These are phyloP conservation scores for Plebejus melissa DNA, from an alignment of 2,888 invertebrate species.

Conservation along the genomic window DNA sequence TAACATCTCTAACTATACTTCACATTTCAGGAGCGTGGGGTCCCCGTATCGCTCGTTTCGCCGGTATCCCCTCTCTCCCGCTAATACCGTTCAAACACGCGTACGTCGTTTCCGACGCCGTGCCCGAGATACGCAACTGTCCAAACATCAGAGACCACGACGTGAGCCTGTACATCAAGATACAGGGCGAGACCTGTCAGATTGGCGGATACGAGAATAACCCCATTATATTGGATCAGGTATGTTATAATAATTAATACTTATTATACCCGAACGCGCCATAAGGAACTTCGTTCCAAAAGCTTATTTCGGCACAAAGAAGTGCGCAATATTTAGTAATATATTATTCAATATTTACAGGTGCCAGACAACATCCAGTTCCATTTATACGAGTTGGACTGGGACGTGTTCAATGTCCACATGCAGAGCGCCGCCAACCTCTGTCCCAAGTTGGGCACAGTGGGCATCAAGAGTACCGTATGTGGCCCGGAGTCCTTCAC, in stretches of 20 bases:
- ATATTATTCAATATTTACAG: not conserved
- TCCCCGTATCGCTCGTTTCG: slow-evolving; percentile 83
- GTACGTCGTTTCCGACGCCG: slow-evolving; percentile 89
- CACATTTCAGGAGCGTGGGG: slow-evolving; percentile 85
- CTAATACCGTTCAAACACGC: slow-evolving; percentile 92
- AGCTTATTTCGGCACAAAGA: too few relatives aligned
- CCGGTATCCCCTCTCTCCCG: slow-evolving; percentile 84
- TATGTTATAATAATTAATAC: slow-evolving; percentile 44
- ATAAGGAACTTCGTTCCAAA: too few relatives aligned
- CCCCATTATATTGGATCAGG: slow-evolving; percentile 88
- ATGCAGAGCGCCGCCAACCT: slow-evolving; percentile 84
- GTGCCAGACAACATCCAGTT: slow-evolving; percentile 28
- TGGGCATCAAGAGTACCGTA: slow-evolving; percentile 91
- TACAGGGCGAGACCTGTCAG: slow-evolving; percentile 89
- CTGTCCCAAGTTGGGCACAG: slow-evolving; percentile 85
- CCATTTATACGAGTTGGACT: slow-evolving; percentile 91
- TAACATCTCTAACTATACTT: not conserved
- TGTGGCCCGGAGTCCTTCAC: slow-evolving; percentile 96
- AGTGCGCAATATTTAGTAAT: too few relatives aligned
- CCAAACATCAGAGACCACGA: slow-evolving; percentile 95
- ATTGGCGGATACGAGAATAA: slow-evolving; percentile 94
- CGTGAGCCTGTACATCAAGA: slow-evolving; percentile 87
- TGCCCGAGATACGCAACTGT: slow-evolving; percentile 84
- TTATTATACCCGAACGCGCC: too few relatives aligned
- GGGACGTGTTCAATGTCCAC: slow-evolving; percentile 89